Conservation (phyloP, 2,797 vertebrate species). For the Anisognathus igniventris region DNA sequence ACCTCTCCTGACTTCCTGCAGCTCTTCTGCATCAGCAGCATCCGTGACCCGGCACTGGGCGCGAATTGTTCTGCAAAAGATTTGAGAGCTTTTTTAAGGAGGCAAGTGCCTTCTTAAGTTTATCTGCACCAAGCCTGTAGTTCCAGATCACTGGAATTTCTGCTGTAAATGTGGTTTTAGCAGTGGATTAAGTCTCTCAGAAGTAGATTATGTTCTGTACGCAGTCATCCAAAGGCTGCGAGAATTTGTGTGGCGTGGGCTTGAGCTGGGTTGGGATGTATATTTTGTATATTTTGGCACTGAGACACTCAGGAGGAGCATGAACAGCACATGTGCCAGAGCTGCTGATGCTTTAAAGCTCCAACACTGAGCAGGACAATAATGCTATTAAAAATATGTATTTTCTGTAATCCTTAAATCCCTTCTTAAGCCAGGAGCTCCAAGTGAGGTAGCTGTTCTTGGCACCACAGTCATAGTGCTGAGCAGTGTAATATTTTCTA, state of each 20-base stretch:
- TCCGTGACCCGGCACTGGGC: not conserved
- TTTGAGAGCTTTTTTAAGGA: not conserved
- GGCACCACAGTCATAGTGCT: not conserved
- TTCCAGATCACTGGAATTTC: not conserved
- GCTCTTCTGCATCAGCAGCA: not conserved
- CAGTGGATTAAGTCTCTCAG: conserved; percentile 43
- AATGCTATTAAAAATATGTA: conserved; percentile 40
- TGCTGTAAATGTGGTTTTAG: conserved; percentile 37
- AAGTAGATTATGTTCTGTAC: conserved; percentile 2
- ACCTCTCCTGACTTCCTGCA: not conserved
- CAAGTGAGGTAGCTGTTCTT: conserved; percentile 26
- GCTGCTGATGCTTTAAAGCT: conserved; percentile 30
- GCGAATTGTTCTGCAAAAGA: not conserved
- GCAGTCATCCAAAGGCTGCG: not conserved
- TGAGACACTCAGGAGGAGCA: not conserved
- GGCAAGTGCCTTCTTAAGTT: conserved; percentile 16
- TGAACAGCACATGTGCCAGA: not conserved
- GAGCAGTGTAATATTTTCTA: not conserved
- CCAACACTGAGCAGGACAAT: conserved; percentile 12
- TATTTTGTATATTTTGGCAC: conserved; percentile 33
- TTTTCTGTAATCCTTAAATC: conserved; percentile 52
- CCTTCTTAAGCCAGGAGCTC: conserved; percentile 12
- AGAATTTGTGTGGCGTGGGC: not conserved
- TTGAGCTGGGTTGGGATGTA: not conserved
- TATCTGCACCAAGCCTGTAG: not conserved